phyloP scores from a whole-genome alignment of 1,140 invertebrate species.

The Eciton burchellii region DNA sequence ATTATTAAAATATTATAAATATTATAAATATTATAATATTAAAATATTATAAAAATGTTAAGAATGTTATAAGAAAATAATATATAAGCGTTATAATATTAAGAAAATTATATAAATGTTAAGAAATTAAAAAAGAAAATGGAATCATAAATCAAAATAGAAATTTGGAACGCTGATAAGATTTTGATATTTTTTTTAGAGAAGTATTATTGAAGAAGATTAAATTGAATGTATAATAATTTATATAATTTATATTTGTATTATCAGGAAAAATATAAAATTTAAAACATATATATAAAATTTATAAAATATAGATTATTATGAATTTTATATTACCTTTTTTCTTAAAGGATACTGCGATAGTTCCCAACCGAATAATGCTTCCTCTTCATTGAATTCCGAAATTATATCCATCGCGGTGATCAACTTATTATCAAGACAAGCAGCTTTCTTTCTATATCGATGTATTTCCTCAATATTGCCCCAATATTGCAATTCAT shows the following conservation, averaged over 20 bases:
- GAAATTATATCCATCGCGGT: conserved; percentile 93
- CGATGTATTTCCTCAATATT: conserved; percentile 94
- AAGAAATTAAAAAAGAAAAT: not conserved
- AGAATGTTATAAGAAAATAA: no score
- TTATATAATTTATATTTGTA: conserved; percentile 11
- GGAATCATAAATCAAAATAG: not conserved
- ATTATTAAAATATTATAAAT: no score
- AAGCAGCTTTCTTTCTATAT: conserved; percentile 93
- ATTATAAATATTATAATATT: conserved; percentile 21
- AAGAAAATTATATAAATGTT: no score
- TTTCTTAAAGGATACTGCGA: conserved; percentile 95
- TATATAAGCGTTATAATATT: no score
- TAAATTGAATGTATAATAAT: not conserved
- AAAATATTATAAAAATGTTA: no score
- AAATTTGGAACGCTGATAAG: not conserved
- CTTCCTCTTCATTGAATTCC: conserved; percentile 96
- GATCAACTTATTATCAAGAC: conserved; percentile 89
- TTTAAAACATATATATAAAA: not conserved
- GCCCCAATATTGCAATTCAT: conserved; percentile 95
- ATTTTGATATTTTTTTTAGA: not conserved
- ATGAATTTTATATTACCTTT: conserved; percentile 82
- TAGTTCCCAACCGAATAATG: conserved; percentile 94
- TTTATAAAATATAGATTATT: conserved; percentile 1
- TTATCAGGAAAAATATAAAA: not conserved
- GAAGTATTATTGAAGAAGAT: not conserved